Evolutionary conservation across 2,113 vertebrate species (phyloP), one percentile per base, ranked within the genome.

Genomic region (Tetrao urogallus): DNA sequence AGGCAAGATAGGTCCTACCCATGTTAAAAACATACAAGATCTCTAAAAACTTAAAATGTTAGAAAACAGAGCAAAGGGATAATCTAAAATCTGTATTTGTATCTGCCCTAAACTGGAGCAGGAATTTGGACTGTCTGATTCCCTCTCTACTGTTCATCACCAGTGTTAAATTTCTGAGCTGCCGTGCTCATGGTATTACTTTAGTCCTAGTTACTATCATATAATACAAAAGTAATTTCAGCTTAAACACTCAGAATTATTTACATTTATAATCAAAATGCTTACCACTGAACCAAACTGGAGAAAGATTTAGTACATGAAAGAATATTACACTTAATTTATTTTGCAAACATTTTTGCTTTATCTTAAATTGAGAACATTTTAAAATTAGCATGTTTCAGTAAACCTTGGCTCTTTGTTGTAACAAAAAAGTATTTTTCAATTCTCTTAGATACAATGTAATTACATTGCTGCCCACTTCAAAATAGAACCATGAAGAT

Each of bases 311-410:
- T 89, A 87, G 40, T 73, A 76, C 7, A 72, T 40, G 65, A 82
- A 90, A 70, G 27, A 79, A 47, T 56, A 27, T 13, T 63, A 40
- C 36, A 40, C 38, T 63, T 38, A 38, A 38, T n/a, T 3, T 32
- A n/a, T 81, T 88, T 50, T 73, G 2, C 71, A 61, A 27, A 74
- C 80, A 71, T 72, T 87, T 17, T 70, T 84, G 45, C 61, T 86
- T 84, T 85, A 60, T 27, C 56, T 91, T 89, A 94, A 82, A 76
- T 82, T 40, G 91, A 58, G 43, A 82, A 24, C 10, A 63, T 82
- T 95, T 88, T 92, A 73, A 30, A 85, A 89, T 73, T 85, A 88
- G 24, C 22, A 61, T 88, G 94, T 85, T 80, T 82, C 58, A 89
- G 61, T 82, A 91, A 95, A 89, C 24, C 24, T 82, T 85, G 66